These are phyloP conservation scores for Apotomis turbidana DNA, from an alignment of 2,888 invertebrate genomes.

Conservation along the genomic window DNA sequence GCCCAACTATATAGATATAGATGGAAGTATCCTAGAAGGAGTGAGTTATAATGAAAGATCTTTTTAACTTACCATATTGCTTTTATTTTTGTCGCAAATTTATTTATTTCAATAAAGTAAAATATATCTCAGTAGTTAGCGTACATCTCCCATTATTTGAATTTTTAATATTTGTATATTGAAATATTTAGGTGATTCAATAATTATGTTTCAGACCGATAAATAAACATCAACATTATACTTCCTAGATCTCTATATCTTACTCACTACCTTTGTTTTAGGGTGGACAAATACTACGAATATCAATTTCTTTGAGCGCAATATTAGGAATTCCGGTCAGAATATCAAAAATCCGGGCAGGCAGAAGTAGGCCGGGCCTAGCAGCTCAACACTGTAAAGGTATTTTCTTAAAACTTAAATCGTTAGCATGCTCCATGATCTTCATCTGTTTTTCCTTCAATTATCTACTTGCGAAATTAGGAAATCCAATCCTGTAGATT, in stretches of 20 bases:
- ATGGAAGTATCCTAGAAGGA: conserved; percentile 92
- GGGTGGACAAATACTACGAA: conserved; percentile 96
- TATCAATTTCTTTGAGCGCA: conserved; percentile 91
- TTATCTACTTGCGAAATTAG: no score
- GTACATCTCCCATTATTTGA: no score
- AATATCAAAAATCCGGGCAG: conserved; percentile 91
- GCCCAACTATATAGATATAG: conserved; percentile 84
- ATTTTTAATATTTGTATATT: no score
- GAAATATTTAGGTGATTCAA: neutral
- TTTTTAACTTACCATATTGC: conserved; percentile 20
- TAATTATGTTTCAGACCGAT: no score
- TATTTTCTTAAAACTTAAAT: conserved; percentile 51
- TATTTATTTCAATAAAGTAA: neutral
- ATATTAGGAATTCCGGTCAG: conserved; percentile 88
- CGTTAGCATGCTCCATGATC: no score
- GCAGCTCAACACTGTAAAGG: conserved; percentile 93
- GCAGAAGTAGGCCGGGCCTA: conserved; percentile 92
- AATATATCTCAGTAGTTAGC: no score
- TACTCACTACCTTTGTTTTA: conserved; percentile 60
- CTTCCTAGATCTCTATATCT: no score
- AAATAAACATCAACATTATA: no score
- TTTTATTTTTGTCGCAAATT: neutral
- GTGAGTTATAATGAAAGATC: conserved; percentile 70
- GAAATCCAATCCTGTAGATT: no score
- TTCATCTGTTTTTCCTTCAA: no score